phyloP scores from a whole-genome alignment of 2,888 invertebrate species.

The Iselma pallidipennis region DNA sequence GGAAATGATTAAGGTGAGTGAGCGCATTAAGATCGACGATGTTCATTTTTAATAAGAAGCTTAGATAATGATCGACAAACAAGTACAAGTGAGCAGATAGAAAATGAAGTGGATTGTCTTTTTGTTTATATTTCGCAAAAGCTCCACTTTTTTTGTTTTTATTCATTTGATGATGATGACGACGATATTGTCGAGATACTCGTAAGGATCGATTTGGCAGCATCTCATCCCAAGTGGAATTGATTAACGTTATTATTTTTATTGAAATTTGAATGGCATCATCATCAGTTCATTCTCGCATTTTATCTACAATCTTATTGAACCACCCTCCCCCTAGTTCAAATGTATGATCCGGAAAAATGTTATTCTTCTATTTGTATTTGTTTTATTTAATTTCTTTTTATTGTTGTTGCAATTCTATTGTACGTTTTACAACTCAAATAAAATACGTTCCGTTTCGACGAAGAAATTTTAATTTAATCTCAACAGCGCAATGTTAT shows the following conservation, averaged over 20 bases:
- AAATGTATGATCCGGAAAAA: too few relatives aligned
- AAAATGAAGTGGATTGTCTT: slow-evolving; percentile 25
- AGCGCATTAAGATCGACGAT: background rate
- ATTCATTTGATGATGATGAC: slow-evolving; percentile 1
- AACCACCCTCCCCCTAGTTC: too few relatives aligned
- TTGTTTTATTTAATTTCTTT: background rate
- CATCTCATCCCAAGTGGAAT: slow-evolving; percentile 22
- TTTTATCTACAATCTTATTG: too few relatives aligned
- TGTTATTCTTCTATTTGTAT: background rate
- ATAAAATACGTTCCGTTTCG: background rate
- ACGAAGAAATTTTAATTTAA: slow-evolving; percentile 1
- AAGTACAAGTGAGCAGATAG: slow-evolving; percentile 26
- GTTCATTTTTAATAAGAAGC: slow-evolving; percentile 26
- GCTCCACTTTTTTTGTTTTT: slow-evolving; percentile 12
- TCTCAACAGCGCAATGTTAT: background rate
- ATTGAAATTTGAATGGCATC: slow-evolving; percentile 26
- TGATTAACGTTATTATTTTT: slow-evolving; percentile 32
- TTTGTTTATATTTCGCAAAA: slow-evolving; percentile 22
- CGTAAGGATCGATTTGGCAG: background rate
- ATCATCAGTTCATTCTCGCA: too few relatives aligned
- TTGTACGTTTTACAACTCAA: background rate
- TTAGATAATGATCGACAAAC: slow-evolving; percentile 32
- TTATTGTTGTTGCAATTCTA: background rate
- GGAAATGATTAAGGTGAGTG: background rate
- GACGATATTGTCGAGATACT: background rate